A percentile compares a stretch with the other conserved stretches of the same genome.
phyloP scores from a whole-genome alignment of 35 echinoderm and acorn worm species.

The Holothuria glaberrima region DNA sequence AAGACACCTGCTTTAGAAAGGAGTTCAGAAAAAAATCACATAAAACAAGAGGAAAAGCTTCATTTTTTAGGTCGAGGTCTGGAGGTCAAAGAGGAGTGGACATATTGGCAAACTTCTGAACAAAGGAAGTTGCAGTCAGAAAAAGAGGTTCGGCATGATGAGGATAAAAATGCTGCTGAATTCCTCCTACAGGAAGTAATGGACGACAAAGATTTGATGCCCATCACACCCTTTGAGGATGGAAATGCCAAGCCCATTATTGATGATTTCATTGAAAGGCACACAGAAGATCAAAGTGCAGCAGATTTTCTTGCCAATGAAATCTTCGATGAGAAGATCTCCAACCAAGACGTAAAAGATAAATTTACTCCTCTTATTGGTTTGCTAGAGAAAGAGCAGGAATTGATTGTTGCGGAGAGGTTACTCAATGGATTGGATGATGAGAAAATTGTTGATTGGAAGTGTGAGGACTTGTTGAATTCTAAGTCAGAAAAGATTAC shows the following conservation, averaged over 20 bases:
- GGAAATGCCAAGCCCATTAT: slow-evolving; percentile 21
- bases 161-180: slow-evolving; percentile 52
- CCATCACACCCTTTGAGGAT: slow-evolving; percentile 38
- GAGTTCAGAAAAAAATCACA: slow-evolving; percentile 30
- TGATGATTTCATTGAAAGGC: slow-evolving; percentile 50
- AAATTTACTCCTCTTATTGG: slow-evolving; percentile 48
- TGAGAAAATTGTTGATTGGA: slow-evolving; percentile 12
- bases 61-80: slow-evolving; percentile 63
- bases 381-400: slow-evolving; percentile 6
- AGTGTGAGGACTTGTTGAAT: neutral
- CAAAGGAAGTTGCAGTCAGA: slow-evolving; percentile 54
- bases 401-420: slow-evolving; percentile 20
- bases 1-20: neutral
- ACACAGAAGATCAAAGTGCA: slow-evolving; percentile 48
- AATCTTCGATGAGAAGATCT: slow-evolving; percentile 48
- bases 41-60: slow-evolving; percentile 48
- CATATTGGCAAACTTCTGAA: slow-evolving; percentile 60
- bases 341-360: slow-evolving; percentile 54
- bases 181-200: slow-evolving; percentile 45
- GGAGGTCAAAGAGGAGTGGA: slow-evolving; percentile 63
- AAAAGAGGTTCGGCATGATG: slow-evolving; percentile 49
- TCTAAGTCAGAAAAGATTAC: slow-evolving; percentile 12
- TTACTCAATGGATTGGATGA: slow-evolving; percentile 4
- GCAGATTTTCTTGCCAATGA: slow-evolving; percentile 43
- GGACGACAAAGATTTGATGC: slow-evolving; percentile 9